Evolutionary conservation across 23 tunicate genomes (phyloP).

Genomic region (Diplosoma virens): DNA sequence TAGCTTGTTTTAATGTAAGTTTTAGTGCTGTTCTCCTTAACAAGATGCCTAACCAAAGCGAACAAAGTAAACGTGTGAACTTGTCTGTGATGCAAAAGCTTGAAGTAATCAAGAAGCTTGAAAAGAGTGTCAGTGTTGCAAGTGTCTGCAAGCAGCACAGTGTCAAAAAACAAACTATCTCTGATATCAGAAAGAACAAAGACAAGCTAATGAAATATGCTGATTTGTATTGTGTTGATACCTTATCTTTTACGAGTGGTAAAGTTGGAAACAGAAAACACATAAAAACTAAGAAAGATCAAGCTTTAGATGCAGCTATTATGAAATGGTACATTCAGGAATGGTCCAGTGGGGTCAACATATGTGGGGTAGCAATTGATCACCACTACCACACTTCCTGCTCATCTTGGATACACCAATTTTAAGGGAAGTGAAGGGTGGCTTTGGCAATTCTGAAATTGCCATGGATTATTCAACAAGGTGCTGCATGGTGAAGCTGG

Average conservation of each 20-base stretch:
- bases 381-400: background rate
- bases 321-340: background rate
- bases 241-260: background rate
- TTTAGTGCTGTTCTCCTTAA: background rate
- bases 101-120: background rate
- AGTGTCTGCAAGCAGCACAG: background rate
- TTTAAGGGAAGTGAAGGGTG: background rate
- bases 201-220: background rate
- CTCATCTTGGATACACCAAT: background rate
- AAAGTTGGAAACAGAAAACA: background rate
- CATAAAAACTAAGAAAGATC: background rate
- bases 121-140: background rate
- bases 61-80: background rate
- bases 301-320: too few relatives aligned
- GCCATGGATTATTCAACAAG: constrained; percentile 5
- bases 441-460: background rate
- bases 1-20: background rate
- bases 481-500: constrained; percentile 12
- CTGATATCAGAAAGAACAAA: background rate
- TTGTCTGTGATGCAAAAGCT: background rate
- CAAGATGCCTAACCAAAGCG: background rate
- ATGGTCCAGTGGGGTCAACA: background rate
- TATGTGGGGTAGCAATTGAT: background rate
- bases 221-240: too few relatives aligned
- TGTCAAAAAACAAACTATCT: background rate